Base-by-base conservation (phyloP, 23 tunicate species). In the Oikopleura dioica region DNA sequence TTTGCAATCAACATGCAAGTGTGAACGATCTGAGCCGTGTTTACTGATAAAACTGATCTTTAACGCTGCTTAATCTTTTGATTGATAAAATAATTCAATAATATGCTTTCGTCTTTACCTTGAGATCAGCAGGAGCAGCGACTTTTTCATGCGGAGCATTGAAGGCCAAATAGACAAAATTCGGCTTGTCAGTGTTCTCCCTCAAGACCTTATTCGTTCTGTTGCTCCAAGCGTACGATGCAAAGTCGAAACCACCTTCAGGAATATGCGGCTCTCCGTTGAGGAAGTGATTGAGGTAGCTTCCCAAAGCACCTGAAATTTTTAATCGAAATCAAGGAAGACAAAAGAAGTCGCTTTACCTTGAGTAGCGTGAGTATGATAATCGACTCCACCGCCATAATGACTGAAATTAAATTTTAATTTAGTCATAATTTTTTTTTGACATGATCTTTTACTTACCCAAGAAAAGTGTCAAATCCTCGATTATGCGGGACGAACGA, bases 131-230 rank as follows among this genome's bases (percentile, higher is more conserved):
- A 2, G 72, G 72, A 21, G 72, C 72, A 2, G 72, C 16, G 2
- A 63, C 72, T 31, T 23, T 23, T 63, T 63, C 72, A 63, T 63
- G 72, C 2, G 72, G 72, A 63, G 72, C 72, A 28, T 63, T 63
- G 26, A 63, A 63, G 26, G 72, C 72, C 72, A 63, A 63, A 63
- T 63, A 63, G 33, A 63, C 26, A 63, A 63, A 63, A 12, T 63
- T 24, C 33, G 72, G 72, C 2, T 16, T 28, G 72, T 63, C 72
- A 4, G 33, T 23, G 26, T 63, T 63, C 2, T 63, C 33, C 2
- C 2, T 23, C 72, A 63, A 63, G 4, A n/a, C n/a, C n/a, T n/a
- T n/a, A n/a, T n/a, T n/a, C n/a, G n/a, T n/a, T n/a, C n/a, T n/a
- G n/a, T 63, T 63, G 4, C 33, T 23, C 26, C 72, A 31, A 2